Conservation (phyloP, 1,140 invertebrate genomes). For the Leptestheria dahalacensis region DNA sequence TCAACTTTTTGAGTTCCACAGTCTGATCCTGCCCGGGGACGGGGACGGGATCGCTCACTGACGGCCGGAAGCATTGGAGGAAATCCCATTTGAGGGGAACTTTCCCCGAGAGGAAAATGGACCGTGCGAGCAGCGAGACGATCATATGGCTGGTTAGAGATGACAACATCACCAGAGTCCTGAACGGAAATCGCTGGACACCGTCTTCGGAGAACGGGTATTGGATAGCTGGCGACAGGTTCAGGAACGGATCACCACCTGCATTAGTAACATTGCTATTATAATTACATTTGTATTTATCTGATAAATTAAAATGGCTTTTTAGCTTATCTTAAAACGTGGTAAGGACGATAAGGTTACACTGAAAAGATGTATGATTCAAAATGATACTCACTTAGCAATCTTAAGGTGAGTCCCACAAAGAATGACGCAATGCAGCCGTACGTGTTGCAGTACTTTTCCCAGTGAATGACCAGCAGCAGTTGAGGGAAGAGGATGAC, state of each 20-base stretch:
- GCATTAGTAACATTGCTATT: not conserved
- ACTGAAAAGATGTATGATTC: not conserved
- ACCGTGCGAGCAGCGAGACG: slow-evolving; percentile 38
- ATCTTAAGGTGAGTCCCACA: slow-evolving; percentile 36
- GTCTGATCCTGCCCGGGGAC: no score
- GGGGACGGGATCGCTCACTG: no score
- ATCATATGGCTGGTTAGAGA: slow-evolving; percentile 40
- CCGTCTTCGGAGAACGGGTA: slow-evolving; percentile 21
- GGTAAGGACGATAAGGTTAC: not conserved
- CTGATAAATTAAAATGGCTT: not conserved
- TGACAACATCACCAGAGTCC: slow-evolving; percentile 40
- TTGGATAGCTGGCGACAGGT: slow-evolving; percentile 8
- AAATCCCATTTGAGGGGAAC: no score
- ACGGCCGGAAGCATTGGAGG: no score
- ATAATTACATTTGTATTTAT: not conserved
- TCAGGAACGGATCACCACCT: slow-evolving; percentile 12
- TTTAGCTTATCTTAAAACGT: not conserved
- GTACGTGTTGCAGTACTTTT: slow-evolving; percentile 38
- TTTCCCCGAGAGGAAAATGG: no score
- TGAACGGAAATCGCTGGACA: slow-evolving; percentile 41
- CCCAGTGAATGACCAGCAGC: slow-evolving; percentile 40
- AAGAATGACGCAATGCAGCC: slow-evolving; percentile 38
- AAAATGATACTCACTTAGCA: slow-evolving; percentile 20
- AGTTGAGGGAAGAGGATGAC: slow-evolving; percentile 49
- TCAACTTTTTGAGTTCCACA: no score